Conservation (phyloP, 2,888 invertebrate species). For the Rhingia rostrata region DNA sequence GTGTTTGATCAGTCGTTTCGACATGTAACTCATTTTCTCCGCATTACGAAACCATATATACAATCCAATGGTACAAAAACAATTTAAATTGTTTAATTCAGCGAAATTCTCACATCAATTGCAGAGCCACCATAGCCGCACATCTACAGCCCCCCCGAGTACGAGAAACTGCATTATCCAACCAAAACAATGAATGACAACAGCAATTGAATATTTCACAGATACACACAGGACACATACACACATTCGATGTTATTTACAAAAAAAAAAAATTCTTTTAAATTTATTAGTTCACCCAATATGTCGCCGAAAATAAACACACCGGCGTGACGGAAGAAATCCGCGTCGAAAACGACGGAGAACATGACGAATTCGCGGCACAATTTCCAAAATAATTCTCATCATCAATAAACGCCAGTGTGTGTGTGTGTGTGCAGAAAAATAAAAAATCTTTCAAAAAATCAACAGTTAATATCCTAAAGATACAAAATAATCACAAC, state of each 20-base stretch:
- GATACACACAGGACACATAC: no score
- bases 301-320: slow-evolving; percentile 45
- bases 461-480: not conserved
- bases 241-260: not conserved
- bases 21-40: slow-evolving; percentile 15
- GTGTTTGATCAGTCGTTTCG: slow-evolving; percentile 38
- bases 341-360: not conserved
- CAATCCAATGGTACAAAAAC: slow-evolving; percentile 49
- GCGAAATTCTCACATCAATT: slow-evolving; percentile 28
- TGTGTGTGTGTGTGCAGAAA: slow-evolving; percentile 14
- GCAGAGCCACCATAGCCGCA: not conserved
- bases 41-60: slow-evolving; percentile 8
- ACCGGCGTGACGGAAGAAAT: slow-evolving; percentile 5
- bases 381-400: slow-evolving; percentile 48
- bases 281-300: slow-evolving; percentile 22
- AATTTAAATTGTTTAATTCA: slow-evolving; percentile 69
- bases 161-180: slow-evolving; percentile 3
- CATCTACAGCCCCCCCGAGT: not conserved
- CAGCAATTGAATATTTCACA: no score
- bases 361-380: slow-evolving; percentile 27
- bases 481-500: slow-evolving; percentile 8
- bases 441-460: not conserved
- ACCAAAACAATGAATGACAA: not conserved
- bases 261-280: not conserved
- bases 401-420: not conserved